phyloP scores from a whole-genome alignment of 2,113 vertebrate genomes.

The Puffinus mauretanicus region DNA sequence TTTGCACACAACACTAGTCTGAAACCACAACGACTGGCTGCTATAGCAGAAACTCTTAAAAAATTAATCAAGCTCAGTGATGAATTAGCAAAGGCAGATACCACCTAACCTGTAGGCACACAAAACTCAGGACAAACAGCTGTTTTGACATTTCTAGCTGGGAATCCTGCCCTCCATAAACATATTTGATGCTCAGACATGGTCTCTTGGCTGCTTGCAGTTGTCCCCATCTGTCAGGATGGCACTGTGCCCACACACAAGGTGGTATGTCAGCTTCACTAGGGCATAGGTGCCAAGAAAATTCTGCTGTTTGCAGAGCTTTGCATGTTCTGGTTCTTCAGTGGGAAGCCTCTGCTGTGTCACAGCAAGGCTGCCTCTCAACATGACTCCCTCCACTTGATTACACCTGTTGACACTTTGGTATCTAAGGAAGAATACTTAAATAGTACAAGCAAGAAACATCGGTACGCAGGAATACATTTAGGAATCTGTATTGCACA shows the following conservation, averaged over 20 bases:
- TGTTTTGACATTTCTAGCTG: conserved; percentile 57
- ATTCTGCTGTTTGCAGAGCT: conserved; percentile 53
- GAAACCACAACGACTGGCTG: not conserved
- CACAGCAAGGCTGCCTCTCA: conserved; percentile 42
- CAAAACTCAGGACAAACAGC: conserved; percentile 59
- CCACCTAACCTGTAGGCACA: conserved; percentile 18
- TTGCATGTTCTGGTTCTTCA: conserved; percentile 26
- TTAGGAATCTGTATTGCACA: not conserved
- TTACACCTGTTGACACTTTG: conserved; percentile 28
- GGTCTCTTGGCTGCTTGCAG: conserved; percentile 62
- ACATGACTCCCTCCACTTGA: not conserved
- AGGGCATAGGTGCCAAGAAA: conserved; percentile 63
- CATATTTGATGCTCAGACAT: conserved; percentile 68
- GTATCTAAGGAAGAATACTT: not conserved
- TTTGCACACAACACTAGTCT: not conserved
- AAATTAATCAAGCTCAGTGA: conserved; percentile 35
- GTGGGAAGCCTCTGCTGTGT: conserved; percentile 39
- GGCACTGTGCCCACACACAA: conserved; percentile 69
- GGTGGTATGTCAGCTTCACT: conserved; percentile 59
- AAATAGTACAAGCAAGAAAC: not conserved
- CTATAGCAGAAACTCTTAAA: not conserved
- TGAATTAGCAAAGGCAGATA: conserved; percentile 25
- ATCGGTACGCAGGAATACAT: not conserved
- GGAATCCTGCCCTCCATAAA: conserved; percentile 65
- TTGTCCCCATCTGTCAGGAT: conserved; percentile 69